phyloP scores from a whole-genome alignment of 1,140 invertebrate species.

The Drosophila navojoa region DNA sequence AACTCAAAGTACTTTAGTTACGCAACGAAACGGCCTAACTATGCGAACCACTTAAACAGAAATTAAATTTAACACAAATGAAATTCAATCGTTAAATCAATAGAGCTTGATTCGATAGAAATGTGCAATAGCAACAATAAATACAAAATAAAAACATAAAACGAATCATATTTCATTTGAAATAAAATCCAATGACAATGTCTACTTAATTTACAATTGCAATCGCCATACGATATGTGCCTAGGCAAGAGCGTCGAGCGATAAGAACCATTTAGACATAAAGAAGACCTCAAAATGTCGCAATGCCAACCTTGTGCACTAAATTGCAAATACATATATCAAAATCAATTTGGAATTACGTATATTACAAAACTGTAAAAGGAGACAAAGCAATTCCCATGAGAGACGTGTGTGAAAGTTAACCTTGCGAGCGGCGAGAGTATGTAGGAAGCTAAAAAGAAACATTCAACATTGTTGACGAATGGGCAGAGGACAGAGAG shows the following conservation, averaged over 20 bases:
- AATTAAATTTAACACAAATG: neutral
- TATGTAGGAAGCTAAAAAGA: constrained; percentile 49
- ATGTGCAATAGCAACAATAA: neutral
- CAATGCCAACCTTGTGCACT: constrained; percentile 49
- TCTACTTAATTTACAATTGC: constrained; percentile 20
- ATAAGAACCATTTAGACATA: constrained; percentile 53
- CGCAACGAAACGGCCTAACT: too few relatives aligned
- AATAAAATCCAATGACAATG: constrained; percentile 6
- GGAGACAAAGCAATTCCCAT: constrained; percentile 47
- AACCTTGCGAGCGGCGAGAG: constrained; percentile 49
- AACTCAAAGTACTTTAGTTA: too few relatives aligned
- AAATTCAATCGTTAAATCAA: neutral
- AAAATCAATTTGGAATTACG: constrained; percentile 73
- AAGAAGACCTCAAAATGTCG: constrained; percentile 31
- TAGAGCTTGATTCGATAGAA: neutral
- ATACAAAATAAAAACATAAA: neutral
- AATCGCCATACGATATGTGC: constrained; percentile 7
- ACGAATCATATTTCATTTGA: neutral
- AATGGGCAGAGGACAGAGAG: constrained; percentile 38
- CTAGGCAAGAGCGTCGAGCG: neutral
- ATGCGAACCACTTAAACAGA: neutral
- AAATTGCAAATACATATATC: constrained; percentile 33
- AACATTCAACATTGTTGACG: constrained; percentile 25
- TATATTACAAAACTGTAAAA: constrained; percentile 65
- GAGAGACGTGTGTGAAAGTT: constrained; percentile 60